These are phyloP conservation scores for Misgurnus anguillicaudatus DNA, from an alignment of 2,113 vertebrate species.

Conservation along the genomic window DNA sequence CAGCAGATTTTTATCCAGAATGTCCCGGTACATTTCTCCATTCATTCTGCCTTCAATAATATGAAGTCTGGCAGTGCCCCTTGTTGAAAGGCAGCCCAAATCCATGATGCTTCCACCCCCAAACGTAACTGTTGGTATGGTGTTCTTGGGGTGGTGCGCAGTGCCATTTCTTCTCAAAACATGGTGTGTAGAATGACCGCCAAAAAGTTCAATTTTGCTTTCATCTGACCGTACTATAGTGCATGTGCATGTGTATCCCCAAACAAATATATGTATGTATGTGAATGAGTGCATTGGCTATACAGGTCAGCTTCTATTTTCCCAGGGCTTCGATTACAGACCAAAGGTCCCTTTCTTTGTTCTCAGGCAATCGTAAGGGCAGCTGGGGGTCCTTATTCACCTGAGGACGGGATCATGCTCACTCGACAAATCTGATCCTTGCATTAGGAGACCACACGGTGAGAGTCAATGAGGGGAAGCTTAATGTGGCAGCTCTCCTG, in stretches of 20 bases:
- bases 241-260: constrained; percentile 34
- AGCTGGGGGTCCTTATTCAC: constrained; percentile 54
- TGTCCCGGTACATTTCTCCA: no score
- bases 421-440: constrained; percentile 65
- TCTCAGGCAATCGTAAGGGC: constrained; percentile 66
- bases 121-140: no score
- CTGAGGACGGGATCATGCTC: constrained; percentile 63
- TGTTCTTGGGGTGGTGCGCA: no score
- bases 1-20: no score
- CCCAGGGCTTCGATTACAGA: constrained; percentile 76
- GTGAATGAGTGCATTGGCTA: constrained; percentile 50
- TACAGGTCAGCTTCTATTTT: constrained; percentile 67
- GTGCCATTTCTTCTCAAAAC: no score
- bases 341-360: constrained; percentile 71
- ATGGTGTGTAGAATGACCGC: no score
- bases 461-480: constrained; percentile 42
- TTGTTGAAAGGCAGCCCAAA: no score
- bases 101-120: no score
- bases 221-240: no score
- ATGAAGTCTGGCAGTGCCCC: no score
- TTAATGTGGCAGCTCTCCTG: constrained; percentile 55
- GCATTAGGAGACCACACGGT: constrained; percentile 65
- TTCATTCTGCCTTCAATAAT: no score
- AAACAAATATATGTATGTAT: constrained; percentile 44
- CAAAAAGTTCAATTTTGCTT: no score